Evolutionary conservation across 2,888 invertebrate species (phyloP).

Genomic region (Lutraria lutraria): DNA sequence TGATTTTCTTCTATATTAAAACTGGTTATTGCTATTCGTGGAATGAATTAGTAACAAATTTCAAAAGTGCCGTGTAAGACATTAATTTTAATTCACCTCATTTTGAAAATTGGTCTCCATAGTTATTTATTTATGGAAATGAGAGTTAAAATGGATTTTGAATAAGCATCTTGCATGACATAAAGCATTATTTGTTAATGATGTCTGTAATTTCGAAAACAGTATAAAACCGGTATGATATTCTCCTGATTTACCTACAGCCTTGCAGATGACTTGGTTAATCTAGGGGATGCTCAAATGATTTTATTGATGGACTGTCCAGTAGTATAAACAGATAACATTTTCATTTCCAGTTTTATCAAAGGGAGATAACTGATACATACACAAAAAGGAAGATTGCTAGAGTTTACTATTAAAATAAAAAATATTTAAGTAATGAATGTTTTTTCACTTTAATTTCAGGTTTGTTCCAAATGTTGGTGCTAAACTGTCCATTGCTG

Average conservation of each 20-base stretch:
- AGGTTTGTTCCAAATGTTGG: slow-evolving; percentile 53
- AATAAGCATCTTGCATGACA: slow-evolving; percentile 53
- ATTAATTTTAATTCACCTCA: slow-evolving; percentile 11
- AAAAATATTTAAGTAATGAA: neutral
- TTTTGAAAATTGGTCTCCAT: neutral
- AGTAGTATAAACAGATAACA: no score
- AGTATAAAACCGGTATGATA: neutral
- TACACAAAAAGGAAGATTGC: neutral
- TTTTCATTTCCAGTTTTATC: neutral
- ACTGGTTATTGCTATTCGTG: neutral
- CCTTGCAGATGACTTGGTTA: neutral
- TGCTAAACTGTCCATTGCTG: slow-evolving; percentile 46
- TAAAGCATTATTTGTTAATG: slow-evolving; percentile 15
- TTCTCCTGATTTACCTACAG: neutral
- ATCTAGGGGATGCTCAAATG: no score
- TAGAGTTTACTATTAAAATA: slow-evolving; percentile 12
- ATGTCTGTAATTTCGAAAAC: neutral
- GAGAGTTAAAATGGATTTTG: slow-evolving; percentile 51
- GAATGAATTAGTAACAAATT: neutral
- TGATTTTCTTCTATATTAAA: neutral
- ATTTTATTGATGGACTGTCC: no score
- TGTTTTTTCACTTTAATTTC: slow-evolving; percentile 36
- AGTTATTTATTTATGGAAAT: slow-evolving; percentile 58
- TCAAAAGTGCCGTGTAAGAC: neutral
- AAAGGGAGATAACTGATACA: slow-evolving; percentile 32